These are phyloP conservation scores for Syrista parreyssii DNA, from an alignment of 2,888 invertebrate genomes.

Conservation along the genomic window DNA sequence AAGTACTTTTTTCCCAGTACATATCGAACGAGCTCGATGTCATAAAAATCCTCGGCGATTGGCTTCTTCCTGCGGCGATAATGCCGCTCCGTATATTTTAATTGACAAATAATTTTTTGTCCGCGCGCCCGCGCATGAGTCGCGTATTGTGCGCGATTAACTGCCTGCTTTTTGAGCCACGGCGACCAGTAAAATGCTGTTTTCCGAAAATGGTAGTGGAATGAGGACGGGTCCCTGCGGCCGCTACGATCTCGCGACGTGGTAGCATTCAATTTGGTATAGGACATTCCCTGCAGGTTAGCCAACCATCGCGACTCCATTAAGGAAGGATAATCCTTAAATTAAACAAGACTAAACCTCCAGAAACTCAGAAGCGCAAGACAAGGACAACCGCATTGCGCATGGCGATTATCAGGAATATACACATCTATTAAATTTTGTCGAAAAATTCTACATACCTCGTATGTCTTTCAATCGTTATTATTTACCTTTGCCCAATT, in stretches of 20 bases:
- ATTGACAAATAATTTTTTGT: conserved; percentile 56
- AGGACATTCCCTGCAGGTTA: conserved; percentile 23
- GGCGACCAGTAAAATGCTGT: conserved; percentile 34
- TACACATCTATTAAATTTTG: conserved; percentile 16
- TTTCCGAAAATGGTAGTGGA: conserved; percentile 56
- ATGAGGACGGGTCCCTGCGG: conserved; percentile 47
- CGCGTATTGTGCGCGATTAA: background rate
- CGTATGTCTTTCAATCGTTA: conserved; percentile 10
- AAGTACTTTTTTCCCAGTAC: too few species aligned
- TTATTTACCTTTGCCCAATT: conserved; percentile 3
- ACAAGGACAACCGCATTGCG: too few species aligned
- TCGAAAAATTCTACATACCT: conserved; percentile 18
- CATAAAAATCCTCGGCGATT: conserved; percentile 19
- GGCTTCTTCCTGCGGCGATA: conserved; percentile 16
- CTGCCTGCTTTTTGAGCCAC: conserved; percentile 17
- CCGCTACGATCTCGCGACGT: conserved; percentile 10
- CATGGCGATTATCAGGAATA: background rate
- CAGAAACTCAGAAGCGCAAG: too few species aligned
- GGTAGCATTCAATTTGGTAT: conserved; percentile 48
- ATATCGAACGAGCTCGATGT: background rate
- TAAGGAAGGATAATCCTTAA: too few species aligned
- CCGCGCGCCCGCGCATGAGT: conserved; percentile 15
- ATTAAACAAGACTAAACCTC: too few species aligned
- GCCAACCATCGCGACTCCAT: too few species aligned
- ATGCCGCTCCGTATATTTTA: conserved; percentile 37